Conservation (phyloP, 2,888 invertebrate species). For the Seladonia tumulorum region DNA sequence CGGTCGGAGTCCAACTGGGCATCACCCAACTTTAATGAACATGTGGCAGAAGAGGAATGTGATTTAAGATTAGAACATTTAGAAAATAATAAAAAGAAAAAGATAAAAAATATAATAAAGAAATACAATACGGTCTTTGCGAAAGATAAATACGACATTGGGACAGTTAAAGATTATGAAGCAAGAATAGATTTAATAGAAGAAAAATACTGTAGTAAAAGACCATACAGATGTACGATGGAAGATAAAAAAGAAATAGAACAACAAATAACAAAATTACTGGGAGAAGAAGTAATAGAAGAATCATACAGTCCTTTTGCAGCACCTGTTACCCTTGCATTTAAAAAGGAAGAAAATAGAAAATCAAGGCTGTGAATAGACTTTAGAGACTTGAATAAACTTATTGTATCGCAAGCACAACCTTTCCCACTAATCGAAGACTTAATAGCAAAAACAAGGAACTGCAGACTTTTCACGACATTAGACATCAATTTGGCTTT, state of each 20-base stretch:
- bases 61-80: too few relatives aligned
- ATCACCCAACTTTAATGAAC: too few relatives aligned
- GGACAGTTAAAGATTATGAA: too few relatives aligned
- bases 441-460: neutral
- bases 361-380: neutral
- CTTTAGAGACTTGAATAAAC: neutral
- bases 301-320: neutral
- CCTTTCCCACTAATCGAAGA: neutral
- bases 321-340: neutral
- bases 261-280: too few relatives aligned
- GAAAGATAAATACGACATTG: too few relatives aligned
- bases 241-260: too few relatives aligned
- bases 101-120: too few relatives aligned
- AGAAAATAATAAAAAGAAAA: too few relatives aligned
- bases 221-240: too few relatives aligned
- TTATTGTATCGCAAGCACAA: neutral
- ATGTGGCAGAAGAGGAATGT: too few relatives aligned
- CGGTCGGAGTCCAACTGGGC: too few relatives aligned
- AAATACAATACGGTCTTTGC: too few relatives aligned
- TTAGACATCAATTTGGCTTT: neutral
- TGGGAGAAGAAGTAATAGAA: neutral
- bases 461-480: neutral
- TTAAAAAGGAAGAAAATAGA: neutral
- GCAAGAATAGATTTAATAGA: neutral
- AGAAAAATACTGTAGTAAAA: neutral